Evolutionary conservation across 1,140 invertebrate species (phyloP).

Genomic region (Aphidius gifuensis): DNA sequence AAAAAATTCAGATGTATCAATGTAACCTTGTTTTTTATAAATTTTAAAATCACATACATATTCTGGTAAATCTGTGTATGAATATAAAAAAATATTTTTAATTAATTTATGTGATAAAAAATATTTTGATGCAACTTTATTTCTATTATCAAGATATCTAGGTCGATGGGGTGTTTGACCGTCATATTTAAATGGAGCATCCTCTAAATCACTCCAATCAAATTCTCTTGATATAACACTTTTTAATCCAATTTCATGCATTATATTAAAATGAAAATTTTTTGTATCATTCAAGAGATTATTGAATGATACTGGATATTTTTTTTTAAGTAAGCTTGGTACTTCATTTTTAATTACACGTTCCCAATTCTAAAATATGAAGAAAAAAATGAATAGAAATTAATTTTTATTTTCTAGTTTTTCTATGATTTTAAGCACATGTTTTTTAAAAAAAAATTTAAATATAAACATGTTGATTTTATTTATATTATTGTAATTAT

Average conservation of each 20-base stretch:
- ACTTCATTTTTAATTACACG: slow-evolving; percentile 52
- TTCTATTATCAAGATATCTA: slow-evolving; percentile 59
- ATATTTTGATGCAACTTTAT: slow-evolving; percentile 55
- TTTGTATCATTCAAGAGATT: slow-evolving; percentile 54
- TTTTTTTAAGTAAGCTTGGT: slow-evolving; percentile 43
- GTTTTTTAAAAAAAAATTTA: neutral
- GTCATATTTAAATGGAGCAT: slow-evolving; percentile 54
- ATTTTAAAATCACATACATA: slow-evolving; percentile 57
- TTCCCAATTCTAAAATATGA: slow-evolving; percentile 50
- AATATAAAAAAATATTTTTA: slow-evolving; percentile 58
- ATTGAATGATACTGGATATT: slow-evolving; percentile 48
- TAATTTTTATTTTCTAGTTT: no score
- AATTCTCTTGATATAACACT: slow-evolving; percentile 50
- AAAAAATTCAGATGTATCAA: slow-evolving; percentile 38
- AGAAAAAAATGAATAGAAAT: neutral
- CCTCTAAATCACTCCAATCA: slow-evolving; percentile 27
- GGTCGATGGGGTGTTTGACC: slow-evolving; percentile 61
- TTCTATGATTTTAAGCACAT: neutral
- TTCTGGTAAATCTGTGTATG: slow-evolving; percentile 56
- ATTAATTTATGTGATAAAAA: slow-evolving; percentile 64
- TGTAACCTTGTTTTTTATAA: slow-evolving; percentile 45
- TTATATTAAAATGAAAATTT: slow-evolving; percentile 50
- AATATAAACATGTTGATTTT: neutral
- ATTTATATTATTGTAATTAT: neutral
- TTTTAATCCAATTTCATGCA: slow-evolving; percentile 54